Evolutionary conservation across 2,888 invertebrate species (phyloP).

Genomic region (Trachelus tabidus): DNA sequence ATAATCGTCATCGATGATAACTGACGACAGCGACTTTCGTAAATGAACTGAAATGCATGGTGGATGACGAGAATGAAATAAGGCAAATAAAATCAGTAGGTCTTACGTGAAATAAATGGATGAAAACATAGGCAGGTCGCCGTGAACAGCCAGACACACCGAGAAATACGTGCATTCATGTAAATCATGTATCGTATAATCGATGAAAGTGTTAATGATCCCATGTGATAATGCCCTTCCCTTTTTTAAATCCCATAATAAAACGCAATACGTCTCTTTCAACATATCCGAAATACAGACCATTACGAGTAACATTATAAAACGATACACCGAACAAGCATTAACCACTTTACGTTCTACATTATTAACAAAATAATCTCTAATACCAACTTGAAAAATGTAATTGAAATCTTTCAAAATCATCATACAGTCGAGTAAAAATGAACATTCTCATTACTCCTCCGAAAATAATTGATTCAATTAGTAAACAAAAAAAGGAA

Average conservation of each 20-base stretch:
- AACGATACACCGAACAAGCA: neutral
- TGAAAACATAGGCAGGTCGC: constrained; percentile 34
- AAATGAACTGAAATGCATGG: neutral
- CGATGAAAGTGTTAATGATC: neutral
- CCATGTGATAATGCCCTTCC: neutral
- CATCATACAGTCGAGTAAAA: neutral
- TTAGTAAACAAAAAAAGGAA: neutral
- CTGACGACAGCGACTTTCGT: neutral
- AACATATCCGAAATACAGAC: neutral
- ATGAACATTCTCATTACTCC: neutral
- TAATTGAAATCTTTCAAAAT: neutral
- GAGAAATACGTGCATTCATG: constrained; percentile 43
- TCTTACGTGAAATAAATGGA: neutral
- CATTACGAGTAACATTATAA: neutral
- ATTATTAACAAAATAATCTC: neutral
- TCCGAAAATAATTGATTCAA: constrained; percentile 9
- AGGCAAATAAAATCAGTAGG: neutral
- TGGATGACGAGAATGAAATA: neutral
- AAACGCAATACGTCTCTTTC: neutral
- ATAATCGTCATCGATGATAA: neutral
- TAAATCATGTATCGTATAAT: constrained; percentile 17
- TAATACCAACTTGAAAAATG: neutral
- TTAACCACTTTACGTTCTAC: neutral
- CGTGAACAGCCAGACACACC: constrained; percentile 45
- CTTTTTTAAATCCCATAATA: neutral